Conservation (phyloP, 2,888 invertebrate genomes). For the Clistopyga incitator region DNA sequence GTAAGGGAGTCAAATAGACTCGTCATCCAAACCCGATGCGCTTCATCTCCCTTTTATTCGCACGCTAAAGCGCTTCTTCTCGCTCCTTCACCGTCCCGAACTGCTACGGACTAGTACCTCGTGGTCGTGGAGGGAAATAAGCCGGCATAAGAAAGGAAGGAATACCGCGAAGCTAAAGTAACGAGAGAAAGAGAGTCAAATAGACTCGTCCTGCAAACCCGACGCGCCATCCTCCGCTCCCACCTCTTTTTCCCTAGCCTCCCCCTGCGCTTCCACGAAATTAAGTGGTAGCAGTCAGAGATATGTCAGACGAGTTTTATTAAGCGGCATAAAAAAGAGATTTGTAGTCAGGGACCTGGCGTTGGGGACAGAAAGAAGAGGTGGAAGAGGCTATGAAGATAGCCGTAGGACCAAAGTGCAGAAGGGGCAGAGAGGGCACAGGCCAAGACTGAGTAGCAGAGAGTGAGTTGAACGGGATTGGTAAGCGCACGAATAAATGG, state of each 20-base stretch:
- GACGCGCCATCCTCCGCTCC: slow-evolving; percentile 6
- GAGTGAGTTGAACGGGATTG: slow-evolving; percentile 29
- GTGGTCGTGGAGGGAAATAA: slow-evolving; percentile 56
- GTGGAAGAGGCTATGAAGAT: not conserved
- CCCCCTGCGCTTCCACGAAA: slow-evolving; percentile 72
- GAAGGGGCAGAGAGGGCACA: not conserved
- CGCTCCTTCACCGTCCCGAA: slow-evolving; percentile 18
- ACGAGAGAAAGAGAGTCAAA: slow-evolving; percentile 47
- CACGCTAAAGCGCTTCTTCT: not conserved
- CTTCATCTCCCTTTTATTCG: slow-evolving; percentile 4
- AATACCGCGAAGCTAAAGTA: not conserved
- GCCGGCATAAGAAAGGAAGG: slow-evolving; percentile 32
- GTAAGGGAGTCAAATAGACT: not conserved
- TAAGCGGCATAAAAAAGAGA: slow-evolving; percentile 84
- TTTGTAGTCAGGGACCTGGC: slow-evolving; percentile 77
- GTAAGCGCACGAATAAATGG: slow-evolving; percentile 53
- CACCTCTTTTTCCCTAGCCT: slow-evolving; percentile 35
- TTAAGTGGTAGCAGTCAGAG: slow-evolving; percentile 84
- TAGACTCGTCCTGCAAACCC: slow-evolving; percentile 44
- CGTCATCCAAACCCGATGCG: too few relatives aligned
- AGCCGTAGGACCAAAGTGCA: slow-evolving; percentile 19
- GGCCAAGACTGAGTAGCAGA: slow-evolving; percentile 25
- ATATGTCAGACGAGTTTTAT: slow-evolving; percentile 84
- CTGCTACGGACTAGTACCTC: slow-evolving; percentile 5
- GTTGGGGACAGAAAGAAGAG: slow-evolving; percentile 30